phyloP scores from a whole-genome alignment of 1,140 invertebrate species.

The Drosophila varians region DNA sequence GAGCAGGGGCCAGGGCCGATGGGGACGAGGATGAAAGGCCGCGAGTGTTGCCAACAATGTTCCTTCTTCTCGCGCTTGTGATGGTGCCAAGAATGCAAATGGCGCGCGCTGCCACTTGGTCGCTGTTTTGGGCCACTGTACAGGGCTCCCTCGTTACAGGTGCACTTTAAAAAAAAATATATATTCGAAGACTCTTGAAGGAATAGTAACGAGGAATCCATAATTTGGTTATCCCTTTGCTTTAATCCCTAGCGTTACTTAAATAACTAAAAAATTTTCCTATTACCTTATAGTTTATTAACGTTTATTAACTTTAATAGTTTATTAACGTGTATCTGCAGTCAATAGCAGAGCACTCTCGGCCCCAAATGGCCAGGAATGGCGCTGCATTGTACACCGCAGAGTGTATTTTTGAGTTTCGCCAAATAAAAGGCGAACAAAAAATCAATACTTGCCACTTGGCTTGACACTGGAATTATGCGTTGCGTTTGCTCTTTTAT shows the following conservation, averaged over 20 bases:
- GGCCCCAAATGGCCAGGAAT: neutral
- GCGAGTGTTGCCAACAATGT: conserved; percentile 54
- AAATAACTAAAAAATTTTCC: too few species aligned
- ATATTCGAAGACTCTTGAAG: neutral
- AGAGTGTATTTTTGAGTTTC: conserved; percentile 4
- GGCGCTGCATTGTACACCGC: conserved; percentile 9
- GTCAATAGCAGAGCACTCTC: neutral
- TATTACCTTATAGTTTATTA: too few species aligned
- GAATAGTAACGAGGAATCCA: too few species aligned
- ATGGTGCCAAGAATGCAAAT: conserved; percentile 72
- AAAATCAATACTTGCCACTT: conserved; percentile 60
- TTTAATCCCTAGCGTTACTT: too few species aligned
- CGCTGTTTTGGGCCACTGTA: conserved; percentile 50
- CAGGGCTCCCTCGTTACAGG: conserved; percentile 11
- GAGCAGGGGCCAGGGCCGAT: neutral
- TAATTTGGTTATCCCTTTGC: too few species aligned
- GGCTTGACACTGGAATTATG: conserved; percentile 54
- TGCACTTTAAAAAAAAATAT: neutral
- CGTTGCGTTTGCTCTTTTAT: conserved; percentile 24
- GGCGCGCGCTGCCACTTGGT: conserved; percentile 54
- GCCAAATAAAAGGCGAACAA: conserved; percentile 10
- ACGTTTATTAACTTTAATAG: too few species aligned
- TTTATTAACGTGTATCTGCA: neutral
- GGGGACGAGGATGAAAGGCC: conserved; percentile 11
- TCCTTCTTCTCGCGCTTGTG: conserved; percentile 7